A percentile compares a stretch with the other conserved stretches of the same genome.
Conservation (phyloP, 2,797 vertebrate genomes). For the Sardinella longiceps region DNA sequence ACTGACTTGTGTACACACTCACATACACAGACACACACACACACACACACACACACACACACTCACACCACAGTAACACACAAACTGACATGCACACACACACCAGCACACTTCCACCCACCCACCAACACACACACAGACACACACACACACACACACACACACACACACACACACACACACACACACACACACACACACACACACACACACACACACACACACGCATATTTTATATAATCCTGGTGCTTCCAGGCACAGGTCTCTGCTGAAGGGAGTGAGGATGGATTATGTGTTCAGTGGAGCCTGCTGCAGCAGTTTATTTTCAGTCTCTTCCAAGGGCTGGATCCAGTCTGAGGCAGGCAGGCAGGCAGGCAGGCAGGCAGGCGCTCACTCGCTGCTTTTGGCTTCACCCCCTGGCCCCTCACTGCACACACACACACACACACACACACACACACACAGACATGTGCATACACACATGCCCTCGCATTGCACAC, state of each 20-base stretch:
- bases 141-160: not conserved
- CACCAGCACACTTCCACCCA: not conserved
- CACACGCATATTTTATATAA: conserved; percentile 59
- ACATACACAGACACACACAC: not conserved
- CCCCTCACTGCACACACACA: conserved; percentile 18
- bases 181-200: not conserved
- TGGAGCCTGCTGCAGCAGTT: conserved; percentile 67
- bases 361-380: conserved; percentile 62
- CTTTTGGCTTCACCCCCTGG: conserved; percentile 65
- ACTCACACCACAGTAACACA: not conserved
- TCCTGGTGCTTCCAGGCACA: conserved; percentile 73
- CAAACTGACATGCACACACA: not conserved
- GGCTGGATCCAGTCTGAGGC: conserved; percentile 72
- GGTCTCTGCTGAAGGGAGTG: conserved; percentile 73
- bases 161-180: not conserved
- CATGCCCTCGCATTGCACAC: conserved; percentile 37
- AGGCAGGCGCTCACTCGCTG: conserved; percentile 65
- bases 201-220: not conserved
- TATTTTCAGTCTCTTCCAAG: conserved; percentile 69
- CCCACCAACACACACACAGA: not conserved
- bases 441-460: conserved; percentile 19
- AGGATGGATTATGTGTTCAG: conserved; percentile 66
- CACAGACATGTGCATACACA: conserved; percentile 17
- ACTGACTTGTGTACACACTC: not conserved
- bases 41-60: not conserved